These are phyloP conservation scores for Oryzias curvinotus DNA, from an alignment of 2,113 vertebrate species.

Conservation along the genomic window DNA sequence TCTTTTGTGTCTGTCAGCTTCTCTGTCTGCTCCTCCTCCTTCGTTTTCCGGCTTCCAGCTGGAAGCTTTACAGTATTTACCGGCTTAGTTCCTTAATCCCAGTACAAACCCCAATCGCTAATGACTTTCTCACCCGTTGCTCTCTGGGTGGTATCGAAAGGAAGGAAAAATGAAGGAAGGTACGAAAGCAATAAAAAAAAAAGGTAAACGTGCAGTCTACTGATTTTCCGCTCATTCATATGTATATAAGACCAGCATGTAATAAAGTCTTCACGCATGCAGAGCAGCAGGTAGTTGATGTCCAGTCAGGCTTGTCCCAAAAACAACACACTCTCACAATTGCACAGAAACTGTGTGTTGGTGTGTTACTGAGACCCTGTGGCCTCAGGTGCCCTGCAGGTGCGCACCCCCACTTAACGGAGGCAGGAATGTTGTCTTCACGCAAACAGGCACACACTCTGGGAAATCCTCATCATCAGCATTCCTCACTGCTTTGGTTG, in stretches of 20 bases:
- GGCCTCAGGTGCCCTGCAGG: slow-evolving; percentile 80
- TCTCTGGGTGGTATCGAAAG: slow-evolving; percentile 20
- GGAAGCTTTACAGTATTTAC: slow-evolving; percentile 63
- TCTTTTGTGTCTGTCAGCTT: slow-evolving; percentile 5
- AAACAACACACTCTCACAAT: not conserved
- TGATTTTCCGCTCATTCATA: not conserved
- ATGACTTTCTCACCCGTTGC: slow-evolving; percentile 68
- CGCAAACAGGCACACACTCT: slow-evolving; percentile 35
- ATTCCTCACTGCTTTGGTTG: slow-evolving; percentile 69
- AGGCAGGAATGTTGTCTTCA: slow-evolving; percentile 62
- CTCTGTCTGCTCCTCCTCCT: slow-evolving; percentile 32
- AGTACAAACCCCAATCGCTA: slow-evolving; percentile 67
- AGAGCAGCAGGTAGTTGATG: slow-evolving; percentile 64
- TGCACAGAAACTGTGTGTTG: slow-evolving; percentile 19
- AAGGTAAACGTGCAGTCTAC: not conserved
- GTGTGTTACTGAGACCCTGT: slow-evolving; percentile 39
- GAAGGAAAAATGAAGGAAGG: not conserved
- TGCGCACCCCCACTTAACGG: slow-evolving; percentile 64
- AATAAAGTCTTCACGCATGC: not conserved
- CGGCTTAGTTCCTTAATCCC: slow-evolving; percentile 66
- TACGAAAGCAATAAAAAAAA: not conserved
- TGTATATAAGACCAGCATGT: too few species aligned
- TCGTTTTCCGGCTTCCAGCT: slow-evolving; percentile 42
- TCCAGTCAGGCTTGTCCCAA: slow-evolving; percentile 65
- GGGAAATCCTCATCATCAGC: slow-evolving; percentile 74